Evolutionary conservation across 1,140 invertebrate genomes (phyloP), one percentile per base, ranked within the genome.

Genomic region (Caerostris extrusa): DNA sequence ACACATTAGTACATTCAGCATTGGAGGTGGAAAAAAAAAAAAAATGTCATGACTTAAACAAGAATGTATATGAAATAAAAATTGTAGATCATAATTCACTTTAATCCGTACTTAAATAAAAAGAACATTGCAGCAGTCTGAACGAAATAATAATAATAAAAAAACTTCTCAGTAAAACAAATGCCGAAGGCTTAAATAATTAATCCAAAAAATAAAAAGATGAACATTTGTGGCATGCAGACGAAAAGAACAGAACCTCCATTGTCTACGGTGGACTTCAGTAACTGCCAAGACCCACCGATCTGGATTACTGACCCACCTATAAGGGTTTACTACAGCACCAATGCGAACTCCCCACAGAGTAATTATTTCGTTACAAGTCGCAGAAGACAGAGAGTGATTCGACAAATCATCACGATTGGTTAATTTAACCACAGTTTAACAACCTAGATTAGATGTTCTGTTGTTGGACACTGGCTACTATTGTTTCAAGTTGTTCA

Each of bases 351-450:
- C 4, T 8, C 19, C 6, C 7, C 5, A 34, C 34, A 34, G 34
- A 77, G 71, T 77, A 77, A 77, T 77, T 77, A 77, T 50, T 53
- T 77, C 71, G 34, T 53, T 77, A 77, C 34, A 77, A 77, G 71
- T 50, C 12, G 71, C 53, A 50, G 34, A 77, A 77, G 71, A 77
- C 71, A 77, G 71, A 17, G 67, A 69, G 67, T 3, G 67, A 69
- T 7, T 69, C 17, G 17, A 34, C 34, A 12, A 53, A 10, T 77
- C 71, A 12, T 77, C 71, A 77, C 50, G 71, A 77, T 14, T 77
- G 14, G 71, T 77, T 77, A 53, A 77, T 77, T 53, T 53, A 77
- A 77, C 71, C 71, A 77, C 71, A 53, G 71, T 77, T 34, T 77
- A 77, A 77, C 71, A 77, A 50, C 71, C 19, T 7, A 50, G 71